Percentiles rank a stretch among this genome's conserved stretches.
These are phyloP conservation scores for Lamprotornis superbus DNA, from an alignment of 2,113 vertebrate genomes.

Conservation along the genomic window DNA sequence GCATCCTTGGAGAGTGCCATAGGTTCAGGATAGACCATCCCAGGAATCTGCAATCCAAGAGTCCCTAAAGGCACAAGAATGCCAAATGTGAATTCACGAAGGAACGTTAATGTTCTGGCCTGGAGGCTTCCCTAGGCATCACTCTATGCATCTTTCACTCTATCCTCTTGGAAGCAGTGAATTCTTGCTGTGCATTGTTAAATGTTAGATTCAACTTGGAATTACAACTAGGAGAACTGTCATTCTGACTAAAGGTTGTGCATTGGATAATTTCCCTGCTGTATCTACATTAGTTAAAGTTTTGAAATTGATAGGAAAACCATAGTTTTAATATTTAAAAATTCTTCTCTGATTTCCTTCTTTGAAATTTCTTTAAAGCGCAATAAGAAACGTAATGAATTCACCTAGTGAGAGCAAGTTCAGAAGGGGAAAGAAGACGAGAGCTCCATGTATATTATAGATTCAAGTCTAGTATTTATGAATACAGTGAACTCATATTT, in stretches of 20 bases:
- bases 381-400: neutral
- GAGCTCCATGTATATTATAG: neutral
- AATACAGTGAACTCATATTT: neutral
- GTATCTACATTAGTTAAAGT: neutral
- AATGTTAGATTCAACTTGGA: neutral
- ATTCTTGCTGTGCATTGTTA: neutral
- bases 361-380: neutral
- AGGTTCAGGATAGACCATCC: neutral
- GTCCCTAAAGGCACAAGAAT: neutral
- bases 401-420: neutral
- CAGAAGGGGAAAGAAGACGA: neutral
- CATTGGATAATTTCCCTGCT: neutral
- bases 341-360: neutral
- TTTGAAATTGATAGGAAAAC: neutral
- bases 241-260: neutral
- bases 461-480: neutral
- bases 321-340: neutral
- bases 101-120: neutral
- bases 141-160: fast-evolving
- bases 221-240: neutral
- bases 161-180: neutral
- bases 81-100: neutral
- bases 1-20: neutral
- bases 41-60: neutral
- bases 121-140: neutral